Conservation (phyloP, 2,113 vertebrate genomes). For the Nestor notabilis region DNA sequence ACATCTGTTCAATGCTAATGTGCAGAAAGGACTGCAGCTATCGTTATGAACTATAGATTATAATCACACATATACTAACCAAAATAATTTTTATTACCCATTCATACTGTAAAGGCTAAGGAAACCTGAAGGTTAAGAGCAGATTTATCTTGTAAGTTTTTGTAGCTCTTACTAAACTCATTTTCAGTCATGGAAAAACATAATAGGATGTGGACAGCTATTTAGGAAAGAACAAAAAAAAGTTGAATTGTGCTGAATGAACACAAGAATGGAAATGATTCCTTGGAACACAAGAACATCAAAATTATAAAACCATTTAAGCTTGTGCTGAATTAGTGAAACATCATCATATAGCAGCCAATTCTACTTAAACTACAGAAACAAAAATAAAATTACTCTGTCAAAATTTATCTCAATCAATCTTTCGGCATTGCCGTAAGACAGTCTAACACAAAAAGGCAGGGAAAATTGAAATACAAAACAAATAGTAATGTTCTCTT, state of each 20-base stretch:
- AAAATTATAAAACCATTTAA: neutral
- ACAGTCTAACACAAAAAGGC: neutral
- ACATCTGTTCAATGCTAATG: neutral
- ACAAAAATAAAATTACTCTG: neutral
- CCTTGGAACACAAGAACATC: neutral
- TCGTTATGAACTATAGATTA: neutral
- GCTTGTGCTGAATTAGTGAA: neutral
- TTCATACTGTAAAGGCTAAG: neutral
- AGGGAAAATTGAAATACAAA: neutral
- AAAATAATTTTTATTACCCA: neutral
- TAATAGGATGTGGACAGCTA: neutral
- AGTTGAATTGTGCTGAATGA: neutral
- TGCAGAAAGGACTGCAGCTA: neutral
- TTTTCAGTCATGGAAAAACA: neutral
- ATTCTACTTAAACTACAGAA: neutral
- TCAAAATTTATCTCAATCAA: neutral
- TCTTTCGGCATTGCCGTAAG: neutral
- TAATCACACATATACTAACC: neutral
- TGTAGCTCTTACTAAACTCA: neutral
- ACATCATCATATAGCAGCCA: neutral
- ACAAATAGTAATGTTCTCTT: neutral
- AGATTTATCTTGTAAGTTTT: neutral
- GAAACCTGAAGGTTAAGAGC: neutral
- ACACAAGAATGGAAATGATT: neutral
- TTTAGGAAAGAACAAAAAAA: neutral